These are phyloP conservation scores for Brachyhypopomus gauderio DNA, from an alignment of 2,113 vertebrate species.

Conservation along the genomic window DNA sequence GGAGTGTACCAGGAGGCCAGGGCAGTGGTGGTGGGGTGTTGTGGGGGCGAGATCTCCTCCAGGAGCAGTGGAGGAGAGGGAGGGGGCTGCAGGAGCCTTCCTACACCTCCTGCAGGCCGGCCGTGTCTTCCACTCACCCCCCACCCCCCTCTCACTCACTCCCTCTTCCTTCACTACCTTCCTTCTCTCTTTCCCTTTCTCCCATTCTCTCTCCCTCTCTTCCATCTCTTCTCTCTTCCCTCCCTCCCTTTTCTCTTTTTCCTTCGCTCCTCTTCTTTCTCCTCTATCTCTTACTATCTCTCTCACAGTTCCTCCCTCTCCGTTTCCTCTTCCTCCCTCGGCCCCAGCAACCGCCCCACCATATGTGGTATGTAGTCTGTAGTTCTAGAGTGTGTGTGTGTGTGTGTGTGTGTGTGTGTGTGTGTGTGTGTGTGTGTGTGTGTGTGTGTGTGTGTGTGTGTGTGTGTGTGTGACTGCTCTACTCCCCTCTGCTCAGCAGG, in stretches of 20 bases:
- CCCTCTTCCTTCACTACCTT: background rate
- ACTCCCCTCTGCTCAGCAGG: slow-evolving; percentile 17
- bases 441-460: slow-evolving; percentile 18
- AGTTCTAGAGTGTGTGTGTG: slow-evolving; percentile 52
- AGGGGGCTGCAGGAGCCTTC: slow-evolving; percentile 22
- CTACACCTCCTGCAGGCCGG: slow-evolving; percentile 9
- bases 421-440: background rate
- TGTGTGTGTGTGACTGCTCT: background rate
- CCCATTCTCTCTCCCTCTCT: background rate
- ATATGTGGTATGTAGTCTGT: slow-evolving; percentile 59
- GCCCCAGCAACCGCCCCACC: background rate
- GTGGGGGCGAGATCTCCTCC: too few species aligned
- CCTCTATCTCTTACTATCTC: slow-evolving; percentile 39
- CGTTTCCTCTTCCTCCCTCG: background rate
- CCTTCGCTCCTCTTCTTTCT: slow-evolving; percentile 23
- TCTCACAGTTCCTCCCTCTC: background rate
- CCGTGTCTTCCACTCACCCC: background rate
- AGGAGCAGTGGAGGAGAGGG: too few species aligned
- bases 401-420: slow-evolving; percentile 33
- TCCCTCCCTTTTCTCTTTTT: slow-evolving; percentile 17
- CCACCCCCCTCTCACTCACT: slow-evolving; percentile 5
- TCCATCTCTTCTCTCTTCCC: background rate
- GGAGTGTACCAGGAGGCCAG: too few species aligned
- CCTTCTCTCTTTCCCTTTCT: background rate
- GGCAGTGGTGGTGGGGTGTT: too few species aligned